Evolutionary conservation across 1,140 invertebrate genomes (phyloP).

Genomic region (Eufriesea mexicana): DNA sequence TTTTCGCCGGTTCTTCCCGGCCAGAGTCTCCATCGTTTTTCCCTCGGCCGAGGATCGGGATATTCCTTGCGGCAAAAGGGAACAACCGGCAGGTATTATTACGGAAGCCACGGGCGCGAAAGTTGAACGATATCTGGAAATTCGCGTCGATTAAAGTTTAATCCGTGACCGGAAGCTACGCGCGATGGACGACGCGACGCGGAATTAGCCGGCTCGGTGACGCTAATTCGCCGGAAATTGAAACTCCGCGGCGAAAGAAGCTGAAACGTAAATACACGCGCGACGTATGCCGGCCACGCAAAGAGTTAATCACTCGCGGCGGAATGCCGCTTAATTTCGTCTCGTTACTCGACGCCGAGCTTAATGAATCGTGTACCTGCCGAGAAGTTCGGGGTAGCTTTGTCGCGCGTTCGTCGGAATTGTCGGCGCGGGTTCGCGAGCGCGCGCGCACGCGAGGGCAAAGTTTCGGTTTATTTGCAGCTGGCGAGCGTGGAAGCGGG

Average conservation of each 20-base stretch:
- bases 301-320: constrained; percentile 43
- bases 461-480: constrained; percentile 44
- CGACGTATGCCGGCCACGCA: neutral
- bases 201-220: neutral
- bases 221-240: constrained; percentile 23
- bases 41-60: neutral
- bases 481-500: neutral
- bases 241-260: neutral
- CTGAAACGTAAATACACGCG: neutral
- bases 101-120: too few species aligned
- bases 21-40: neutral
- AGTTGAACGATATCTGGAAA: neutral
- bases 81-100: too few species aligned
- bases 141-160: constrained; percentile 19
- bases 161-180: neutral
- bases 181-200: neutral
- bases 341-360: constrained; percentile 25
- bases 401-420: neutral
- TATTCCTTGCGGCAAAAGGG: neutral
- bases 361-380: constrained; percentile 47
- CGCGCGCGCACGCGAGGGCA: too few species aligned
- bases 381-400: constrained; percentile 23
- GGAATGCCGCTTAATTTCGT: constrained; percentile 36
- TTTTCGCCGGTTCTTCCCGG: constrained; percentile 1
- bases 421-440: too few species aligned